Conservation (phyloP, 2,113 vertebrate genomes). For the Mustelus asterias region DNA sequence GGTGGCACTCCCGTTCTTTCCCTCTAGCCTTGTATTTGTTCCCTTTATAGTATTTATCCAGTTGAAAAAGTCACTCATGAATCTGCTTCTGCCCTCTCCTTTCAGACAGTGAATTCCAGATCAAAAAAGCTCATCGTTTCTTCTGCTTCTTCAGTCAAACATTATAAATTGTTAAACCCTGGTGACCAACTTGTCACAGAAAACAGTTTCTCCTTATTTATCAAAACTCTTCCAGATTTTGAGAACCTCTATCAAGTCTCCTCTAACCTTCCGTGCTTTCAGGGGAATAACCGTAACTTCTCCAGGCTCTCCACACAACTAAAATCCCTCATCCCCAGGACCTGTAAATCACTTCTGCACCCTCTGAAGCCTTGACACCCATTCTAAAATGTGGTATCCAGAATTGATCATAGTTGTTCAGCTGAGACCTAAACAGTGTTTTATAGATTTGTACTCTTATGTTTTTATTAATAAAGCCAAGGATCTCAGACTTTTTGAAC, state of each 20-base stretch:
- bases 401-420: neutral
- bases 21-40: neutral
- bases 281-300: neutral
- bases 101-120: neutral
- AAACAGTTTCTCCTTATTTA: neutral
- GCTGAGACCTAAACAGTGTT: neutral
- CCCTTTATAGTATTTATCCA: neutral
- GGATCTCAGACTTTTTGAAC: neutral
- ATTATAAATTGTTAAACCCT: neutral
- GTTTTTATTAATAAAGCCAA: neutral
- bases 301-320: neutral
- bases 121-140: neutral
- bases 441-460: neutral
- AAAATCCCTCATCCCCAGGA: neutral
- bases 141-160: neutral
- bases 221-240: neutral
- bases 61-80: neutral
- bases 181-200: neutral
- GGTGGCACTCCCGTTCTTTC: neutral
- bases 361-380: neutral
- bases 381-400: neutral
- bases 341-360: neutral
- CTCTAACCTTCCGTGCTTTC: neutral
- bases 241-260: neutral
- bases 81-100: neutral